Conservation (phyloP, 2,888 invertebrate genomes). For the Hoplodrina ambigua region DNA sequence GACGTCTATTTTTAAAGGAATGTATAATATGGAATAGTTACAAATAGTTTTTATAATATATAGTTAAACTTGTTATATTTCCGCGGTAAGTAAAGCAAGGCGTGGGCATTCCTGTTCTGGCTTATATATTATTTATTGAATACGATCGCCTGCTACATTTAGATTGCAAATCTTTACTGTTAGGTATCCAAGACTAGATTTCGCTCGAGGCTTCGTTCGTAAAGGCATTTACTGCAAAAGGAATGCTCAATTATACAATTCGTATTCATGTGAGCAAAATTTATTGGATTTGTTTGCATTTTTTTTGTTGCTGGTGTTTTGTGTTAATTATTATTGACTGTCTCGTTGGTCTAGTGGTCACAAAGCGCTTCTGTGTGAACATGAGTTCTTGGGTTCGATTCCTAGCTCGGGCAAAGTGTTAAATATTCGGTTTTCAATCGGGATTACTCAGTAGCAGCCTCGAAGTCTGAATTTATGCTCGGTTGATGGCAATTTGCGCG, state of each 20-base stretch:
- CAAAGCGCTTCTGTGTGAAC: too few relatives aligned
- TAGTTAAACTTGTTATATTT: constrained; percentile 45
- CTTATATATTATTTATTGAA: constrained; percentile 60
- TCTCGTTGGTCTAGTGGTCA: too few relatives aligned
- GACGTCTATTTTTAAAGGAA: constrained; percentile 11
- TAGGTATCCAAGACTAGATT: constrained; percentile 37
- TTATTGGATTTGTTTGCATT: too few relatives aligned
- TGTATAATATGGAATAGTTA: constrained; percentile 10
- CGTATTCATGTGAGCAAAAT: not conserved
- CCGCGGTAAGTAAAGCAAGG: constrained; percentile 49
- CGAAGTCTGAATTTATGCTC: too few relatives aligned
- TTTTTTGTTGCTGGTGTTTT: too few relatives aligned
- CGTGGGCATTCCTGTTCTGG: constrained; percentile 56
- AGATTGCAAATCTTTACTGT: constrained; percentile 59
- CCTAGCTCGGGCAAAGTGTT: too few relatives aligned
- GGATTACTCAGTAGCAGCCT: too few relatives aligned
- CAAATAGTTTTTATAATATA: constrained; percentile 41
- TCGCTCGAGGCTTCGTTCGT: constrained; percentile 29
- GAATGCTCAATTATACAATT: constrained; percentile 3
- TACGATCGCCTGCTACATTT: constrained; percentile 44
- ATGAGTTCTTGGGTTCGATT: too few relatives aligned
- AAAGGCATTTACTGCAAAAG: not conserved
- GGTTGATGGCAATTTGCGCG: too few relatives aligned
- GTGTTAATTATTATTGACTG: too few relatives aligned
- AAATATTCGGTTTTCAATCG: too few relatives aligned